These are phyloP conservation scores for Margaritifera margaritifera DNA, from an alignment of 2,888 invertebrate species.

Conservation along the genomic window DNA sequence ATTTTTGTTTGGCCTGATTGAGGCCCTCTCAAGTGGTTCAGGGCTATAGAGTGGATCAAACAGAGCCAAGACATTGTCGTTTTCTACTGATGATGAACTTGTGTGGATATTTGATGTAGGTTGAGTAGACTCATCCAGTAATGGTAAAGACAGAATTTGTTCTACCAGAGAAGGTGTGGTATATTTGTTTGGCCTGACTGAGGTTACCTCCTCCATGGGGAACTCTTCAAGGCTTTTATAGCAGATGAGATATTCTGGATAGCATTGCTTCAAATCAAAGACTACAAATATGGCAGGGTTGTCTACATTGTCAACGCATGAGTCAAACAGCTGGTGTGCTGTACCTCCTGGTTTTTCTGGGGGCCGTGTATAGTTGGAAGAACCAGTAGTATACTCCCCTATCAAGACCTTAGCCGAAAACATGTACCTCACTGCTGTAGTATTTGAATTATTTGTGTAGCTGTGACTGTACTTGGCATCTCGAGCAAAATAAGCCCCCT, in stretches of 20 bases:
- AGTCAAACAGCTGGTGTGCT: slow-evolving; percentile 48
- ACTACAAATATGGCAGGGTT: slow-evolving; percentile 52
- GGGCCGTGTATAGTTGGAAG: slow-evolving; percentile 30
- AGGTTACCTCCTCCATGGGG: too few relatives aligned
- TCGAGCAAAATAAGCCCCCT: slow-evolving; percentile 53
- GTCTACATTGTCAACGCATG: slow-evolving; percentile 49
- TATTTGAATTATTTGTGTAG: slow-evolving; percentile 22
- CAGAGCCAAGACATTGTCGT: too few relatives aligned
- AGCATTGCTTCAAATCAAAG: slow-evolving; percentile 53
- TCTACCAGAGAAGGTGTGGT: too few relatives aligned
- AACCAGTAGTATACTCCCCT: slow-evolving; percentile 49
- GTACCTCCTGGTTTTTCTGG: slow-evolving; percentile 35
- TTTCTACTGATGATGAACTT: too few relatives aligned
- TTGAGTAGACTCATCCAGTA: too few relatives aligned
- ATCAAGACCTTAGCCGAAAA: slow-evolving; percentile 54
- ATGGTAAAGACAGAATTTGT: too few relatives aligned
- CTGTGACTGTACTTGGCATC: slow-evolving; percentile 44
- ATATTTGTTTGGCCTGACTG: too few relatives aligned
- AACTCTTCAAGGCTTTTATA: slow-evolving; percentile 13
- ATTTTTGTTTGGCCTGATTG: too few relatives aligned
- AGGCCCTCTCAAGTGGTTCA: too few relatives aligned
- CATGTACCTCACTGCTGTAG: slow-evolving; percentile 37
- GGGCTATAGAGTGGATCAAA: too few relatives aligned
- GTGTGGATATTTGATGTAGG: too few relatives aligned
- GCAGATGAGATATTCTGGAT: slow-evolving; percentile 56